phyloP scores from a whole-genome alignment of 2,888 invertebrate genomes.

The Mesorhabditis spiculigera region DNA sequence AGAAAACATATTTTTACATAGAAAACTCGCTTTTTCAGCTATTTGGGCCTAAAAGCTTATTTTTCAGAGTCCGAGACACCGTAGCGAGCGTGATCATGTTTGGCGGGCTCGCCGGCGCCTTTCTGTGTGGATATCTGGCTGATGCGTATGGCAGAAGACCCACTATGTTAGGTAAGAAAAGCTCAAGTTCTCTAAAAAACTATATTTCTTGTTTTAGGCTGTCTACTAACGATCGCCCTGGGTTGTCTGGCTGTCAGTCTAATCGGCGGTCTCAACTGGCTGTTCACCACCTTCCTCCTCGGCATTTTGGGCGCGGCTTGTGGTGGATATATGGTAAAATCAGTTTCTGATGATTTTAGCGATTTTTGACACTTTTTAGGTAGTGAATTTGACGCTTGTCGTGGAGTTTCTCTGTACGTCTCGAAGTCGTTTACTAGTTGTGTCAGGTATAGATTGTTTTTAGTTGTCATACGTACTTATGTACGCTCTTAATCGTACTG shows the following conservation, averaged over 20 bases:
- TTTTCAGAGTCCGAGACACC: not conserved
- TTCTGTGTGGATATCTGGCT: conserved; percentile 47
- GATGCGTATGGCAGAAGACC: conserved; percentile 53
- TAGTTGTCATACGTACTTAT: not conserved
- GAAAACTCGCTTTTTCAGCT: too few relatives aligned
- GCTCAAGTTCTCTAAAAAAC: not conserved
- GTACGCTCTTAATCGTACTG: too few relatives aligned
- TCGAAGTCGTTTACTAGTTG: not conserved
- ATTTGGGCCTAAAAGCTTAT: too few relatives aligned
- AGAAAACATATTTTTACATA: too few relatives aligned
- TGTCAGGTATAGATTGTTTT: not conserved
- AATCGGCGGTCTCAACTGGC: conserved; percentile 8
- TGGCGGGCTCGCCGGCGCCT: conserved; percentile 49
- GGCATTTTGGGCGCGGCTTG: conserved; percentile 28
- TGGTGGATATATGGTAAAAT: conserved; percentile 47
- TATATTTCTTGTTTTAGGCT: not conserved
- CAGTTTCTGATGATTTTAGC: not conserved
- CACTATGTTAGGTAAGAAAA: conserved; percentile 31
- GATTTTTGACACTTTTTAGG: not conserved
- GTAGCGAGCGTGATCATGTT: conserved; percentile 41
- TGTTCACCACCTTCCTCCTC: conserved; percentile 20
- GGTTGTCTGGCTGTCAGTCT: not conserved
- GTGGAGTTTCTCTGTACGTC: conserved; percentile 1
- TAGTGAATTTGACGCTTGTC: not conserved
- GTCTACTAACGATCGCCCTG: not conserved